These are phyloP conservation scores for Calosoma granatense DNA, from an alignment of 1,140 invertebrate genomes.

Conservation along the genomic window DNA sequence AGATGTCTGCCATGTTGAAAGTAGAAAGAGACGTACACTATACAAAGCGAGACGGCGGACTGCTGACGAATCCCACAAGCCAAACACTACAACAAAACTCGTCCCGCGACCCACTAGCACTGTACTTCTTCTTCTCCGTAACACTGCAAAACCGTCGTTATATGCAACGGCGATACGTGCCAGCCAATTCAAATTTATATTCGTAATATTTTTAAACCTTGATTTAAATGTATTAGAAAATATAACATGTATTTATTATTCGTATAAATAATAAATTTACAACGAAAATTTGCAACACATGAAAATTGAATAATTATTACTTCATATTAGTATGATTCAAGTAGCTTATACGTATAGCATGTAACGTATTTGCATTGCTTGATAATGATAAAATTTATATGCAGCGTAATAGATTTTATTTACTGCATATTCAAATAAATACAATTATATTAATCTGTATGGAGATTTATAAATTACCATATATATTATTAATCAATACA, in stretches of 20 bases:
- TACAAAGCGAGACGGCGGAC: background rate
- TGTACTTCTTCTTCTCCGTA: background rate
- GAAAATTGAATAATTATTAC: too few species aligned
- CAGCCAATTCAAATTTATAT: background rate
- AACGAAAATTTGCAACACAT: too few species aligned
- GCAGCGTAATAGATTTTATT: too few species aligned
- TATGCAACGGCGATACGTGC: background rate
- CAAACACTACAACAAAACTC: background rate
- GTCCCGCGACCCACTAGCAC: background rate
- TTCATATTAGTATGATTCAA: too few species aligned
- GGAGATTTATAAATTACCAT: too few species aligned
- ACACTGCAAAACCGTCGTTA: background rate
- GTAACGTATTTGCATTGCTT: too few species aligned
- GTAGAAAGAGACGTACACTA: background rate
- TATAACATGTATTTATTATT: background rate
- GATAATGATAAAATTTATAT: too few species aligned
- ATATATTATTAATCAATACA: too few species aligned
- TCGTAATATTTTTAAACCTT: background rate
- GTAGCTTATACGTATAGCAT: too few species aligned
- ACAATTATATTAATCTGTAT: too few species aligned
- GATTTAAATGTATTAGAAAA: background rate
- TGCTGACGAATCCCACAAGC: background rate
- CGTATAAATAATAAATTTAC: background rate
- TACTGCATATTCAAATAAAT: too few species aligned
- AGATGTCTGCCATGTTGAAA: slow-evolving; percentile 51